Base-by-base conservation (phyloP, 2,888 invertebrate genomes). In the Ecliptopera silaceata region DNA sequence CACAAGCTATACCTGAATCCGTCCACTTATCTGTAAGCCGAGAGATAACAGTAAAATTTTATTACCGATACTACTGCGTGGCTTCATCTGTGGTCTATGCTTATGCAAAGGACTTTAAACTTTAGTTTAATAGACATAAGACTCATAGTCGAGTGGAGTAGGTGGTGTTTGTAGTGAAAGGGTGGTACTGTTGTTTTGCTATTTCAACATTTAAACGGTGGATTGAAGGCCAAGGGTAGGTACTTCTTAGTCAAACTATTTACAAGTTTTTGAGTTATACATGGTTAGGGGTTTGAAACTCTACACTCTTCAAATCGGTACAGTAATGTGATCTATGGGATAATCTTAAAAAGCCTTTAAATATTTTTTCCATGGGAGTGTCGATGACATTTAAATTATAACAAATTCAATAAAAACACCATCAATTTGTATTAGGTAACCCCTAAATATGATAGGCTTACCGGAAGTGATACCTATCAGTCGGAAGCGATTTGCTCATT, bases 401-500 rank as follows among this genome's bases (percentile, higher is more conserved):
- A n/a, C n/a, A n/a, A n/a, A n/a, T n/a, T n/a, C n/a, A n/a, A 26
- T 26, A 26, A 26, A 22, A 26, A 26, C 6, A 26, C 8, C 26
- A 26, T 26, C 6, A 2, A 26, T 26, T 26, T 1, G 26, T 26
- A 26, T 26, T 6, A 26, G 10, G 8, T 26, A 26, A 26, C 8
- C 5, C 36, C 22, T 26, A 45, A 56, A 41, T 45, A 34, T 45
- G 17, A 1, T 45, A 46, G 18, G 36, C 46, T 49, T 32, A 46
- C 54, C 38, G 50, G 42, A 46, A 45, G 34, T 45, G 11, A 41
- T 43, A 63, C 63, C 60, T 61, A 63, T 66, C 64, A 63, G 63
- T 64, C 64, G 60, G 63, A 70, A 63, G 55, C 61, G 56, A 69
- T 68, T 67, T 54, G 63, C 68, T 72, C 74, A 76, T 77, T 72